These are phyloP conservation scores for Acrobasis consociella DNA, from an alignment of 2,888 invertebrate genomes.

Conservation along the genomic window DNA sequence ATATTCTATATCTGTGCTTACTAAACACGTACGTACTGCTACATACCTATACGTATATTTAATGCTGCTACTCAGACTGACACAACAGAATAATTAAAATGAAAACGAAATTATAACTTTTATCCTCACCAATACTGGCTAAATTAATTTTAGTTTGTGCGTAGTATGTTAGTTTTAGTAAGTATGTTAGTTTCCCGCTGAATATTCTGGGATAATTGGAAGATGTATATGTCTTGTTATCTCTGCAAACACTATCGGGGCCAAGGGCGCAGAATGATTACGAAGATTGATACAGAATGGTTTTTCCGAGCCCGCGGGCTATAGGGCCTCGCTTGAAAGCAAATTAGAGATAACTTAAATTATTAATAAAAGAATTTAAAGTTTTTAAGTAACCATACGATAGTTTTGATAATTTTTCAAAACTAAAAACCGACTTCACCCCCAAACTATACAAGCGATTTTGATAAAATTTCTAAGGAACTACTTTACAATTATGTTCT, in stretches of 20 bases:
- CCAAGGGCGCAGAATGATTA: slow-evolving; percentile 14
- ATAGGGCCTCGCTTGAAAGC: slow-evolving; percentile 20
- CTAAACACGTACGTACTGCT: no score
- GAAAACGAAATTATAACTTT: background rate
- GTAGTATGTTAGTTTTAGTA: background rate
- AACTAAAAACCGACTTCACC: no score
- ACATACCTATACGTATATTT: no score
- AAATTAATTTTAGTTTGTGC: slow-evolving; percentile 10
- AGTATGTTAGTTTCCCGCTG: slow-evolving; percentile 10
- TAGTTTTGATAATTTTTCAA: no score
- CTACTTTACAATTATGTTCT: no score
- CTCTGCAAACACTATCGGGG: slow-evolving; percentile 15
- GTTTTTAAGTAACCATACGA: no score
- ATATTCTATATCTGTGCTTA: no score
- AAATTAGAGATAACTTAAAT: background rate
- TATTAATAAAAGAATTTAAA: no score
- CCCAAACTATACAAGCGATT: no score
- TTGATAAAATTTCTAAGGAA: no score
- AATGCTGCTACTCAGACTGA: no score
- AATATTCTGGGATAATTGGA: slow-evolving; percentile 19
- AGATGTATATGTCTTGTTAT: slow-evolving; percentile 12
- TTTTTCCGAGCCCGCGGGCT: slow-evolving; percentile 11
- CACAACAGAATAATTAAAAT: background rate
- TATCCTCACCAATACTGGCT: background rate
- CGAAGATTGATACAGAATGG: slow-evolving; percentile 18